Base-by-base conservation (phyloP, 2,888 invertebrate species). In the Chrysolina haemoptera region DNA sequence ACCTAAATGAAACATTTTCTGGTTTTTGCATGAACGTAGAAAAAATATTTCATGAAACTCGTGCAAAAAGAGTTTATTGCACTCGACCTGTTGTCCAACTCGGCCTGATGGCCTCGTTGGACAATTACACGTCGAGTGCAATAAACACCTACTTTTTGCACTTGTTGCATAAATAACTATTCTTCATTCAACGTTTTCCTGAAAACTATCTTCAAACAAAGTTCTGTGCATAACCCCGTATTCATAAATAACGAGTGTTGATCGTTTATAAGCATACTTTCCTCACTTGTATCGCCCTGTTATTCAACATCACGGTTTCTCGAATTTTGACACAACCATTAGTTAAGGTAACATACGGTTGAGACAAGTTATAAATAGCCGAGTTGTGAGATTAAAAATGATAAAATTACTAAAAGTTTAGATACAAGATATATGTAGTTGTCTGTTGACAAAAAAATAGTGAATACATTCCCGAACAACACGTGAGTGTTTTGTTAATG, bases 301-400 rank as follows among this genome's bases (percentile, higher is more conserved):
- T 73, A 68, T 73, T 27, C 75, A 77, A 69, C 62, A 68, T 72
- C 75, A 77, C 70, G 53, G 72, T 72, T 70, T 77, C 75, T 76
- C 67, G 74, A 76, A 74, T 77, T 77, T 77, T 77, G 77, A 77
- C 77, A 77, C 70, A 62, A 70, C 82, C 85, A 85, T 85, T 85
- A 84, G 84, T 85, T 84, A 84, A 78, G 74, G 78, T 83, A 84
- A 85, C 83, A 83, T 83, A 84, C 82, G 84, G 82, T 78, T 79
- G 79, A 79, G 82, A 80, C 80, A 71, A 79, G 83, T 81, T 82
- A 85, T 85, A 85, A 85, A 85, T 84, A 82, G 84, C 80, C 74
- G 71, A 71, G 75, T 74, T 74, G 71, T 68, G 74, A 77, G 77
- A 77, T 77, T 74, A 76, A 76, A 77, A 76, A 74, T 76, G 77